These are phyloP conservation scores for Cyprinodon tularosa DNA, from an alignment of 2,113 vertebrate species.

Conservation along the genomic window DNA sequence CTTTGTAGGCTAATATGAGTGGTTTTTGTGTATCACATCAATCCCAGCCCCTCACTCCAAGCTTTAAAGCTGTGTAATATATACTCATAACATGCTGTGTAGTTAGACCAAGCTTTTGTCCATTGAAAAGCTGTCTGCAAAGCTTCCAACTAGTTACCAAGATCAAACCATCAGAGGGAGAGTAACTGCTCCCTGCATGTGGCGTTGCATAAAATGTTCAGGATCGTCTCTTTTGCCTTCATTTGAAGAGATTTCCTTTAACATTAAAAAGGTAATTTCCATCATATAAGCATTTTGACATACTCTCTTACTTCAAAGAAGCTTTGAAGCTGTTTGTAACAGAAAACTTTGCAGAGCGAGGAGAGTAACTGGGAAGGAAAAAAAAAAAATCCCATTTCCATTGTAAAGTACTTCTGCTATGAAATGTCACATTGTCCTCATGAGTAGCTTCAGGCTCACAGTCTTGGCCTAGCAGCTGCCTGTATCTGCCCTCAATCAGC, in stretches of 20 bases:
- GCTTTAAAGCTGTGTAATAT: neutral
- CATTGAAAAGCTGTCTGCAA: slow-evolving; percentile 1
- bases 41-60: neutral
- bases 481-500: slow-evolving; percentile 50
- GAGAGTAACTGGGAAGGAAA: neutral
- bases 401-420: neutral
- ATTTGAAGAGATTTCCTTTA: slow-evolving; percentile 11
- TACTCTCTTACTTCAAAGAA: slow-evolving; percentile 6
- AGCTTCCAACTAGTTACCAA: slow-evolving; percentile 13
- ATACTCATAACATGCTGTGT: neutral
- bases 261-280: neutral
- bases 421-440: slow-evolving; percentile 46
- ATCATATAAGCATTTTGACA: slow-evolving; percentile 11
- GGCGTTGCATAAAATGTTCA: slow-evolving; percentile 5
- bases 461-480: slow-evolving; percentile 34
- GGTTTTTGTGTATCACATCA: neutral
- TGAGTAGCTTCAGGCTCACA: slow-evolving; percentile 54
- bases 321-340: neutral
- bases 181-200: slow-evolving; percentile 19
- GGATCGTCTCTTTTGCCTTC: neutral
- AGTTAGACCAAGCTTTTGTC: neutral
- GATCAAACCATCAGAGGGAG: neutral
- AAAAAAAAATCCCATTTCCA: neutral
- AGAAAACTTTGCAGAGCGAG: neutral
- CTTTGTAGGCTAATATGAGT: no score